phyloP scores from a whole-genome alignment of 92 coral and sea anemone genomes.

The Desmophyllum pertusum region DNA sequence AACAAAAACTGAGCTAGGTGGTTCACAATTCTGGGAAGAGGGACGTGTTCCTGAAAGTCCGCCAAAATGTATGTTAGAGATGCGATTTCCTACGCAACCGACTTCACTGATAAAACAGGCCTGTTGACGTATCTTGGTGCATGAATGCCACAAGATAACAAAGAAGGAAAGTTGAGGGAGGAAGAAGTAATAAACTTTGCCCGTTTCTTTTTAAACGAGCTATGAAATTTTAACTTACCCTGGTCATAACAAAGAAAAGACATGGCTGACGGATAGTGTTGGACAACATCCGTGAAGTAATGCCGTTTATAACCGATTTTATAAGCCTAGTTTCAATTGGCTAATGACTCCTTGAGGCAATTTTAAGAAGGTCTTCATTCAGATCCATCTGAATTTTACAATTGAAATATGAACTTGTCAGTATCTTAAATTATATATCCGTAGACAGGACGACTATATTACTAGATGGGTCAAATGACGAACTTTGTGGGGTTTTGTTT shows the following conservation, averaged over 20 bases:
- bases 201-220: constrained; percentile 46
- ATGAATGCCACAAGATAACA: constrained; percentile 66
- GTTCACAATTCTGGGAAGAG: constrained; percentile 60
- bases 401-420: no score
- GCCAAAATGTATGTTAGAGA: constrained; percentile 27
- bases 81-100: constrained; percentile 42
- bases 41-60: constrained; percentile 38
- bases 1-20: constrained; percentile 44
- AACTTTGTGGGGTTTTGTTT: no score
- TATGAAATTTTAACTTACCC: constrained; percentile 27
- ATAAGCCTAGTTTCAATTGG: no score
- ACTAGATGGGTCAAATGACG: no score
- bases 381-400: no score
- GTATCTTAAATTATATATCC: no score
- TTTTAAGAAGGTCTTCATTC: no score
- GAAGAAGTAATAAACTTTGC: constrained; percentile 62
- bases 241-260: constrained; percentile 65
- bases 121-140: background rate
- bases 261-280: constrained; percentile 61
- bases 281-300: constrained; percentile 55
- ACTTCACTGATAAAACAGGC: constrained; percentile 16
- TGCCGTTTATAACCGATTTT: constrained; percentile 9
- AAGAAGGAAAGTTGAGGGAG: constrained; percentile 21
- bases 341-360: no score
- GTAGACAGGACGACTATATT: no score